Percentiles rank a stretch among this genome's conserved stretches.
These are phyloP conservation scores for Periophthalmus modestus DNA, from an alignment of 2,113 vertebrate genomes.

Conservation along the genomic window DNA sequence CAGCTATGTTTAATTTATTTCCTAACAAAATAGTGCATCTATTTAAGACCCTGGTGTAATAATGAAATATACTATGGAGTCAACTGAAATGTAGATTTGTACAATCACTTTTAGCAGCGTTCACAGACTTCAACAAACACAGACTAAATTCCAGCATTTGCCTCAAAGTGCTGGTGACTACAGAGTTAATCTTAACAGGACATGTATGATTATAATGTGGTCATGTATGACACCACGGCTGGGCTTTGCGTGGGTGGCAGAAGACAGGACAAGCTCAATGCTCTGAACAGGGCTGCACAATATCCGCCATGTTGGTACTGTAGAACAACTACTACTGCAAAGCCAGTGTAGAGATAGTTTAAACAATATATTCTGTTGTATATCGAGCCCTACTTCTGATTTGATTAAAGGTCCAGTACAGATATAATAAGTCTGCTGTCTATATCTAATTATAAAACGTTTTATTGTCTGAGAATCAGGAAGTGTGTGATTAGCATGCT, in stretches of 20 bases:
- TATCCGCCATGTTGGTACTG: background rate
- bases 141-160: background rate
- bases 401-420: no score
- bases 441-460: no score
- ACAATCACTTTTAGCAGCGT: slow-evolving; percentile 10
- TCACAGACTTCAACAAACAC: background rate
- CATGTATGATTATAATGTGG: background rate
- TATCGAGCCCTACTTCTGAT: no score
- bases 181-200: background rate
- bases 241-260: no score
- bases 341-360: no score
- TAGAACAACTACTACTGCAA: background rate
- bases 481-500: no score
- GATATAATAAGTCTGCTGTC: no score
- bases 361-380: no score
- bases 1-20: background rate
- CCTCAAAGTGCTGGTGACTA: slow-evolving; percentile 1
- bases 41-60: background rate
- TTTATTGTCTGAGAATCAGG: no score
- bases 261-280: slow-evolving; percentile 7
- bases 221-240: background rate
- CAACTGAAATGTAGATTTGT: background rate
- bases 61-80: background rate
- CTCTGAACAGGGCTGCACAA: slow-evolving; percentile 1
- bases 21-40: slow-evolving; percentile 1